Base-by-base conservation (phyloP, 2,888 invertebrate genomes). In the Frankliniella intonsa region DNA sequence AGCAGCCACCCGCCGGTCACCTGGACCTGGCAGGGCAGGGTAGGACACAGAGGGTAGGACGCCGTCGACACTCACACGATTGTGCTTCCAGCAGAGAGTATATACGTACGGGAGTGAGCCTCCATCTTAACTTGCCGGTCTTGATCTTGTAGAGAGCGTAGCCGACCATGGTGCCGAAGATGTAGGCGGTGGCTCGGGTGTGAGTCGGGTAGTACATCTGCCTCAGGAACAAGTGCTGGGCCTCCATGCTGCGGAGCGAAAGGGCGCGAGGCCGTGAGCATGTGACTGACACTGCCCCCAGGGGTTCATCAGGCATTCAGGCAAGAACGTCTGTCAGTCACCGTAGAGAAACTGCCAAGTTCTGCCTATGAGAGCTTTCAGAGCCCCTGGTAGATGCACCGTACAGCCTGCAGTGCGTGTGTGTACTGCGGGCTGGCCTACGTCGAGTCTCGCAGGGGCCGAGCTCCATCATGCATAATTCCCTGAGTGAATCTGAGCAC, bases 101-200 rank as follows among this genome's bases (percentile, higher is more conserved):
- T 7, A 22, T 22, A 69, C 69, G n/a, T 22, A 69, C 69, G 11
- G 9, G 5, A 8, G n/a, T 22, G 5, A 69, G 19, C 3, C 22
- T 69, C 7, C 22, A 22, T 22, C 22, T 69, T 9, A 69, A 19
- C 84, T 86, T 86, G 81, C 85, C 84, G 38, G 84, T 85, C 85
- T 86, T 87, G 50, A 86, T 86, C 82, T 85, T 85, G 82, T 86
- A 86, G 5, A 87, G 83, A 79, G 86, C 80, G 83, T 87, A 87
- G 14, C 88, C 88, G 81, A 87, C 85, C 7, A 85, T 84, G 55
- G 88, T 85, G 76, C 88, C 88, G 14, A 88, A 83, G 62, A 88
- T 85, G 84, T 87, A 88, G 3, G 88, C 86, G 8, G 87, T 85
- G 11, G 87, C 86, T 83, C 88, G 85, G 3, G 86, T 86, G 83